phyloP scores from a whole-genome alignment of 2,797 vertebrate genomes.

The Presbytis comata region DNA sequence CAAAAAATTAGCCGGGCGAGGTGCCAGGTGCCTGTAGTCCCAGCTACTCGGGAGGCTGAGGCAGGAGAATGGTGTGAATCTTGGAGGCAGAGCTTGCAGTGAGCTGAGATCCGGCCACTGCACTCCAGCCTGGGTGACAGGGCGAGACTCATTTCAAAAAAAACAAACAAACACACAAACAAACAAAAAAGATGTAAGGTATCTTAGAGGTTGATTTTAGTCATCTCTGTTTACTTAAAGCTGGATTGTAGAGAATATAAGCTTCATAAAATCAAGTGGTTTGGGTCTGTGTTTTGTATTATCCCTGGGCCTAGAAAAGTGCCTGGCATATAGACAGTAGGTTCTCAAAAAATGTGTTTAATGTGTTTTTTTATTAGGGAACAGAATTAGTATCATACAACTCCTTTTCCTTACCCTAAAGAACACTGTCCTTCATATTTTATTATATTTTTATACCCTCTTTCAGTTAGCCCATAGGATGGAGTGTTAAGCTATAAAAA shows the following conservation, averaged over 20 bases:
- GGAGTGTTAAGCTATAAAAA: background rate
- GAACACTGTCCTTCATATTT: slow-evolving; percentile 5
- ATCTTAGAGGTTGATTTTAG: background rate
- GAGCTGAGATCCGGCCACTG: too few species aligned
- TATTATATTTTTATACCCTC: background rate
- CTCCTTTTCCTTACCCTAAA: background rate
- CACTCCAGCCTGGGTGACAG: too few species aligned
- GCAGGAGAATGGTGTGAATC: too few species aligned
- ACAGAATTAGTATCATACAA: background rate
- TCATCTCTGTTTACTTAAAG: background rate
- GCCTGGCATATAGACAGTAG: background rate
- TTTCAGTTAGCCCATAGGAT: background rate
- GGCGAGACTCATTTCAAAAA: too few species aligned
- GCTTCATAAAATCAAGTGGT: background rate
- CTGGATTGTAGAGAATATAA: background rate
- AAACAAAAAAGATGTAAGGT: background rate
- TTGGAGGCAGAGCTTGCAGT: too few species aligned
- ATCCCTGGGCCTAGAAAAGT: background rate
- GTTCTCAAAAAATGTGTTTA: background rate
- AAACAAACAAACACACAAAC: too few species aligned
- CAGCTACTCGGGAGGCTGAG: too few species aligned
- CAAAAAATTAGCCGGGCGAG: too few species aligned
- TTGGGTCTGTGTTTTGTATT: background rate
- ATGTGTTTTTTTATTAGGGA: background rate
- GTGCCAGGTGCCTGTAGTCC: too few species aligned